Base-by-base conservation (phyloP, 2,888 invertebrate species). In the Exephanes ischioxanthus region DNA sequence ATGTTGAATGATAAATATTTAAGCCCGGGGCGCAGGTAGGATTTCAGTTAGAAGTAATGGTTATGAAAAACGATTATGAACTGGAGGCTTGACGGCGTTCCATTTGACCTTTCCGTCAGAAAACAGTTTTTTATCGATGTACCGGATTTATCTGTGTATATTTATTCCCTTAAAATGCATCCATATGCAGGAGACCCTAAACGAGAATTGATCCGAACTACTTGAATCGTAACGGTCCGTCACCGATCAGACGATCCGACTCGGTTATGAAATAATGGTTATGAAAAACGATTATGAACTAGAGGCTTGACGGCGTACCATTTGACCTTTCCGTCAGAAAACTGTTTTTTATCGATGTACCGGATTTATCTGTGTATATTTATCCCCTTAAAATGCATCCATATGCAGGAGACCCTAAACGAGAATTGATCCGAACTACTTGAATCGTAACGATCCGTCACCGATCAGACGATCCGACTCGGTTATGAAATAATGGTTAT, bases 141-240 rank as follows among this genome's bases (percentile, higher is more conserved):
- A 6, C 63, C 7, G 63, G 16, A 63, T 16, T 30, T 9, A 14
- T 9, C 22, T 26, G 72, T 58, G 37, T 73, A 73, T 41, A 9
- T 58, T 37, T 26, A 22, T 19, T 3, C 37, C 51, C 41, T 73
- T 19, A 19, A 53, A 37, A 41, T 58, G 45, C 16, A 16, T 73
- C 58, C 26, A 7, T 26, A 45, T 58, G 68, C 55, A 75, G 45
- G 14, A n/a, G 30, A 30, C 16, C 45, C 58, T 45, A 19, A 70
- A 14, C 41, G 45, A 58, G 9, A 58, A 58, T 68, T 77, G 37
- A 77, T 67, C 26, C 67, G 4, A 26, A 37, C 53, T n/a, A 58
- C 55, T 58, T 45, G 55, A 75, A 55, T 80, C 58, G 58, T 68
- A 9, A 58, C 55, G 58, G 58, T 75, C 58, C 45, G 68, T 45